Evolutionary conservation across 2,888 invertebrate genomes (phyloP).

Genomic region (Tanypteryx hageni): DNA sequence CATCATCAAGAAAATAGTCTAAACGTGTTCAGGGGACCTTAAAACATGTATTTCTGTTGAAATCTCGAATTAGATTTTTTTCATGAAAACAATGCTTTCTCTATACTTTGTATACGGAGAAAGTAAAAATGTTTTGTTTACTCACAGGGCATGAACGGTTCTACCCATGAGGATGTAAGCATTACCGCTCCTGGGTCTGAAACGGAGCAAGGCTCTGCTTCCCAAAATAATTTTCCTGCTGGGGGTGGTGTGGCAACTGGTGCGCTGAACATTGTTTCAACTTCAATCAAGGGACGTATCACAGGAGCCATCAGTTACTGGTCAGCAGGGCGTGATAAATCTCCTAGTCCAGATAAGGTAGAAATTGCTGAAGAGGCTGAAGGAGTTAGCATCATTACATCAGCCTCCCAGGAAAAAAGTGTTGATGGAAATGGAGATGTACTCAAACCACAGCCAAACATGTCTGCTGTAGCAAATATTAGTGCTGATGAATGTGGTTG

Average conservation of each 20-base stretch:
- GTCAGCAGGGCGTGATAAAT: slow-evolving; percentile 68
- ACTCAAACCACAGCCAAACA: neutral
- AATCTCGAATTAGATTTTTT: no score
- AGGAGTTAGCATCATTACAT: neutral
- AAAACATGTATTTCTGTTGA: no score
- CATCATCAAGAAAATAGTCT: no score
- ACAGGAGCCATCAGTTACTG: slow-evolving; percentile 70
- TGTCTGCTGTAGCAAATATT: slow-evolving; percentile 78
- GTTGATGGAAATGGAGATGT: slow-evolving; percentile 30
- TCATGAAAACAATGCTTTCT: no score
- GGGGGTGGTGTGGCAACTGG: neutral
- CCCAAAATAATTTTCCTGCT: neutral
- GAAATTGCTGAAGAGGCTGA: slow-evolving; percentile 37
- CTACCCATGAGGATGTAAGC: neutral
- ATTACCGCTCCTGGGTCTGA: neutral
- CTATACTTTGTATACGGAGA: no score
- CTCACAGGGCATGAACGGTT: slow-evolving; percentile 13
- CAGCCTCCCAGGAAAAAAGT: slow-evolving; percentile 38
- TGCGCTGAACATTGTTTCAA: slow-evolving; percentile 67
- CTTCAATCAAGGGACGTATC: slow-evolving; percentile 69
- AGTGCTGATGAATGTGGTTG: slow-evolving; percentile 88
- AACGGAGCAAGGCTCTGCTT: neutral
- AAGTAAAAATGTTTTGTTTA: neutral
- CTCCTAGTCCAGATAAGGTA: slow-evolving; percentile 68
- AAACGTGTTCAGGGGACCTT: no score